These are phyloP conservation scores for Vandiemenella viatica DNA, from an alignment of 2,888 invertebrate genomes.

Conservation along the genomic window DNA sequence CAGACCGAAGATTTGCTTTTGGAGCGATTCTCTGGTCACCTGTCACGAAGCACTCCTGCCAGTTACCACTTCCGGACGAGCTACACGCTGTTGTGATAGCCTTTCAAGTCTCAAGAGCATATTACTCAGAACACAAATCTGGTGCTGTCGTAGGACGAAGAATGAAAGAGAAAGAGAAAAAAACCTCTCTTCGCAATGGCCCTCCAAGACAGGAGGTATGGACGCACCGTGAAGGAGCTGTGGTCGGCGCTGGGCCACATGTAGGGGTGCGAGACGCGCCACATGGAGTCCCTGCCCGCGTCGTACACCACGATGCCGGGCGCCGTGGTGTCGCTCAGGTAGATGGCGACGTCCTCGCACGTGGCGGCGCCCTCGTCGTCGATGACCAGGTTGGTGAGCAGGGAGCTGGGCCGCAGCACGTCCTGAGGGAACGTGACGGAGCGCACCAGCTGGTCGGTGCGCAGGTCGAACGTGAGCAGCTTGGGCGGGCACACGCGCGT, in stretches of 20 bases:
- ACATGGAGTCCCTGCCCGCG: slow-evolving; percentile 56
- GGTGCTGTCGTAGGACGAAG: too few species aligned
- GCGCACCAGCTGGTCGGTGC: slow-evolving; percentile 49
- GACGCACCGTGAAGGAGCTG: slow-evolving; percentile 43
- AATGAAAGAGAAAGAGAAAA: background rate
- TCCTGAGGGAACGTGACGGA: slow-evolving; percentile 55
- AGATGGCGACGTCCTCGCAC: slow-evolving; percentile 64
- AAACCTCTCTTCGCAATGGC: background rate
- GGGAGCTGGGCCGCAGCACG: slow-evolving; percentile 38
- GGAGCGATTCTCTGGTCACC: too few species aligned
- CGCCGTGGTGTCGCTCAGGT: slow-evolving; percentile 68
- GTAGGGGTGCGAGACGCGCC: slow-evolving; percentile 64
- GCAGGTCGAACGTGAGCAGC: slow-evolving; percentile 61
- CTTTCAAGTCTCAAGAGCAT: too few species aligned
- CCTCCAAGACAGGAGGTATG: background rate
- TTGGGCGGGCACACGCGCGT: slow-evolving; percentile 56
- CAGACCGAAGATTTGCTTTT: too few species aligned
- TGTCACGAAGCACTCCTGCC: too few species aligned
- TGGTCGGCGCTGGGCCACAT: slow-evolving; percentile 78
- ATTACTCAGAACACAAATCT: too few species aligned
- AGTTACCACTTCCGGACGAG: too few species aligned
- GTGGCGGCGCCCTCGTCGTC: slow-evolving; percentile 41
- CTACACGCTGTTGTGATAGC: too few species aligned
- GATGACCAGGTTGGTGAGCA: slow-evolving; percentile 64
- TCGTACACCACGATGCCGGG: slow-evolving; percentile 52